A percentile compares a stretch with the other conserved stretches of the same genome.
Conservation (phyloP, 2,888 invertebrate species). For the Eucera pruinosa region DNA sequence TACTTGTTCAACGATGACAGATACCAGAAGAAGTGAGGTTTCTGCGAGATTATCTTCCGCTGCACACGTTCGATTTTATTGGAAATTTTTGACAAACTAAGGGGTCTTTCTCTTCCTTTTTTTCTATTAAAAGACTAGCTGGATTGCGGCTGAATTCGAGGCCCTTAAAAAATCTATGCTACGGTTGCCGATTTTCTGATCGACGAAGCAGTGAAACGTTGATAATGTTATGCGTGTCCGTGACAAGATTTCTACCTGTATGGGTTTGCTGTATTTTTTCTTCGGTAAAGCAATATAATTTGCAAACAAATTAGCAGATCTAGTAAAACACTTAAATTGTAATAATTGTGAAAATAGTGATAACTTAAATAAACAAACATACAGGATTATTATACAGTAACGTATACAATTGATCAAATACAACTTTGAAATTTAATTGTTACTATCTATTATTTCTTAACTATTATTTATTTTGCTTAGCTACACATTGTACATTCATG, state of each 20-base stretch:
- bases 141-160: neutral
- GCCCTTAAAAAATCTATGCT: conserved; percentile 32
- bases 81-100: conserved; percentile 41
- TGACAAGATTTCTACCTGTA: neutral
- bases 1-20: neutral
- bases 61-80: conserved; percentile 23
- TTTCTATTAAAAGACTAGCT: neutral
- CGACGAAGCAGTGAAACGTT: conserved; percentile 5
- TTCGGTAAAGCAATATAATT: neutral
- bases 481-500: too few species aligned
- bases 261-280: conserved; percentile 1
- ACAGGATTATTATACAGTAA: too few species aligned
- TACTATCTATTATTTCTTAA: too few species aligned
- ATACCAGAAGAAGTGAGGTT: conserved; percentile 29
- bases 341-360: too few species aligned
- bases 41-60: conserved; percentile 39
- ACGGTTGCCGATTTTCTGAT: conserved; percentile 22
- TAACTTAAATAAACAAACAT: too few species aligned
- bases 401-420: too few species aligned
- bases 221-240: conserved; percentile 12
- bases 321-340: too few species aligned
- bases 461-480: too few species aligned
- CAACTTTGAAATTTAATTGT: too few species aligned
- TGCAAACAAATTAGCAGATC: neutral
- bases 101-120: neutral